Conservation (phyloP, 2,888 invertebrate genomes). For the Diplolepis rosae region DNA sequence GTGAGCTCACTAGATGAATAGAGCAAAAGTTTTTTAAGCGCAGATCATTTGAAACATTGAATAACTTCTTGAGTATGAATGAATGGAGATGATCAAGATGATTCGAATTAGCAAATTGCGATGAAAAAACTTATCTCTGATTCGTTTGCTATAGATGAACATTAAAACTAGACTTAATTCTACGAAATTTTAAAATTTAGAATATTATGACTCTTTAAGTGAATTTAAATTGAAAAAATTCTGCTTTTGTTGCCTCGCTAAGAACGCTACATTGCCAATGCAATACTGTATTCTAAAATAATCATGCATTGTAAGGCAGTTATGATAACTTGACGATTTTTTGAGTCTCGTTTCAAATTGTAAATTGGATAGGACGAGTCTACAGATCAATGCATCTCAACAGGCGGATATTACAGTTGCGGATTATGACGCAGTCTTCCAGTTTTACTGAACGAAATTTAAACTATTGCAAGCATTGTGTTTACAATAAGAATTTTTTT, state of each 20-base stretch:
- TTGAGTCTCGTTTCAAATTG: not conserved
- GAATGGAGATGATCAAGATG: not conserved
- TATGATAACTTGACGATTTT: not conserved
- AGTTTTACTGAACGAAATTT: not conserved
- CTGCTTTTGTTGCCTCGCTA: slow-evolving; percentile 29
- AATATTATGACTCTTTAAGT: not conserved
- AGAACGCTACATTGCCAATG: slow-evolving; percentile 35
- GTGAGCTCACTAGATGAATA: not conserved
- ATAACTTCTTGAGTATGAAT: too few relatives aligned
- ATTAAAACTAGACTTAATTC: not conserved
- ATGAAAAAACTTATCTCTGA: slow-evolving; percentile 13
- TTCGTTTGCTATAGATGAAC: not conserved
- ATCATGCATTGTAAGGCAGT: not conserved
- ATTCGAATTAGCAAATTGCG: not conserved
- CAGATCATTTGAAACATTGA: not conserved
- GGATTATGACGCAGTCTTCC: not conserved
- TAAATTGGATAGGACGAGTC: not conserved
- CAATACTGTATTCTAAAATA: not conserved
- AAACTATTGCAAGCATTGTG: not conserved
- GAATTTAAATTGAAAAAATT: not conserved
- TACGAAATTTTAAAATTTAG: not conserved
- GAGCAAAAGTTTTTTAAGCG: slow-evolving; percentile 6
- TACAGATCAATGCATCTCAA: slow-evolving; percentile 3
- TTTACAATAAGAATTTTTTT: not conserved
- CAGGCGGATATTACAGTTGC: not conserved